Base-by-base conservation (phyloP, 2,797 vertebrate species). In the Sebastiscus albofasciatus region DNA sequence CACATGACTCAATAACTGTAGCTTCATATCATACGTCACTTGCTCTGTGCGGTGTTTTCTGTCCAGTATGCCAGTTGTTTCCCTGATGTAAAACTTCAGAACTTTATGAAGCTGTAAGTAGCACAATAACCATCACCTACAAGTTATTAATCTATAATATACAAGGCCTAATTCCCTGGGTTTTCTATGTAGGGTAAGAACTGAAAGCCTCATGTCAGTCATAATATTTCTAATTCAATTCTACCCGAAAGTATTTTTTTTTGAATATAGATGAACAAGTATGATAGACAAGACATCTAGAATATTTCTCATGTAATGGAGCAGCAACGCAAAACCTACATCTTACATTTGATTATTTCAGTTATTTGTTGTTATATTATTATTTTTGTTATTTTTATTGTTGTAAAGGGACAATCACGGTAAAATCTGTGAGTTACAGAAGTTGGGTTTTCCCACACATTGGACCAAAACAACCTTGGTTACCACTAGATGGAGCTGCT, bases 401-500 rank as follows among this genome's bases (percentile, higher is more conserved):
- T 11, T 14, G 6, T 27, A 58, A 27, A 27, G 24, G 12, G 24
- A 58, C 13, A 58, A 7, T 3, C 7, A 6, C 27, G 55, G 55
- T 7, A 11, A 16, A 26, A 27, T 1, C 26, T 22, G 52, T 54
- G 18, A 49, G 39, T 46, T 46, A 46, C 42, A 46, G 42, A 46
- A 46, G 42, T 46, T 46, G 42, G 52, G n/a, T 18, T 7, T 54
- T n/a, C 52, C 52, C n/a, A 24, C 5, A 20, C 22, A 56, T 13
- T 54, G 9, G 49, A n/a, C 49, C 9, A 54, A 54, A 9, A 22
- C 14, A 7, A 31, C 58, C 9, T 27, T 10, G 16, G 14, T 10
- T 9, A 18, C 39, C 90, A 90, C 73, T 56, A 83, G 90, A 27
- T 85, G 83, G 87, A 39, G 85, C 83, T 85, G 75, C 78, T 31